Base-by-base conservation (phyloP, 2,113 vertebrate species). In the Zapus hudsonius region DNA sequence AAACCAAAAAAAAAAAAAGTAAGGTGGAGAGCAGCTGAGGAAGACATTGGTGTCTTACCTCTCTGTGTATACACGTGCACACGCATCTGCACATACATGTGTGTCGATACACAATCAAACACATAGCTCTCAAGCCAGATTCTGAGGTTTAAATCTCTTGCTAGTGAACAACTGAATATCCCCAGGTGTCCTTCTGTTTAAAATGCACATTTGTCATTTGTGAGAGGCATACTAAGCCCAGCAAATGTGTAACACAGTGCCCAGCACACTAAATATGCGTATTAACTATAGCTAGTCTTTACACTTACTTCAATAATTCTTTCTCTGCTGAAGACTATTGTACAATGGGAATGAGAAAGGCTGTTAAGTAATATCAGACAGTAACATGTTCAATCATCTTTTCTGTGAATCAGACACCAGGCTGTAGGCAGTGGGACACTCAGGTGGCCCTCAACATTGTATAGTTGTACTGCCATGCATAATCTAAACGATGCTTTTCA, bases 201-300 rank as follows among this genome's bases (percentile, higher is more conserved):
- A 91, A 90, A 87, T 17, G 23, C 25, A 61, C 25, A n/a, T n/a
- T 73, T 6, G 74, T 86, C 70, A 64, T 88, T 47, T 92, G 55
- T 92, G 38, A 81, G 38, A 83, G 20, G 9, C 42, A 13, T 31
- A 29, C 66, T 72, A 36, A 19, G 36, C 44, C 25, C 23, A 44
- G 61, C 22, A 31, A 29, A 23, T 57, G 33, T 64, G 55, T 61
- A 23, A 29, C 31, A 33, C n/a, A 70, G 40, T 44, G 31, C 27
- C 59, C 59, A 20, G 63, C 74, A 81, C 9, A 57, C 36, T 90
- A 7, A 23, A 19, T 92, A 16, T 76, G 59, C 40, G 76, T 66
- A 17, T 64, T 44, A 38, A 40, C 57, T 63, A 0, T 83, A 79
- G 76, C 80, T 91, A n/a, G 42, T 87, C 74, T 85, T n/a, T 75